A percentile compares a stretch with the other conserved stretches of the same genome.
Evolutionary conservation across 2,888 invertebrate genomes (phyloP).

Genomic region (Tuta absoluta): DNA sequence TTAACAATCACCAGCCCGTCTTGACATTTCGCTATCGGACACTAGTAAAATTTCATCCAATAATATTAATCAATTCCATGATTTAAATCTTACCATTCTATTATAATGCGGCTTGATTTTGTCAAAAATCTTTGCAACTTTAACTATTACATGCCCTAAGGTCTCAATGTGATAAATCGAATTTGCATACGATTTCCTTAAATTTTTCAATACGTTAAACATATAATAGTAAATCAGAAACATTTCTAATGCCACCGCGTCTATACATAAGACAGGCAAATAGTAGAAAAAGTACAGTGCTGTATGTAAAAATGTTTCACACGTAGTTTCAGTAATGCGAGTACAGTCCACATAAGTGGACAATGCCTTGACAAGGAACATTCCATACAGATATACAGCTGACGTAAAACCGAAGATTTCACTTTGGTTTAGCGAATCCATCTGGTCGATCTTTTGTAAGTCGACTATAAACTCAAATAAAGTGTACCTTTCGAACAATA

Average conservation of each 20-base stretch:
- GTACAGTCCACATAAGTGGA: background rate
- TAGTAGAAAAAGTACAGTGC: background rate
- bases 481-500: background rate
- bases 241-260: background rate
- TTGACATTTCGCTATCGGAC: too few relatives aligned
- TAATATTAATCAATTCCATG: too few relatives aligned
- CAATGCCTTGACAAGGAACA: background rate
- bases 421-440: background rate
- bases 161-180: background rate
- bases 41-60: too few relatives aligned
- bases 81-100: conserved; percentile 1
- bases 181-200: background rate
- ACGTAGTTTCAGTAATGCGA: background rate
- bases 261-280: background rate
- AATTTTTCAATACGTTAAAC: background rate
- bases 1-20: too few relatives aligned
- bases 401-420: background rate
- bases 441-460: background rate
- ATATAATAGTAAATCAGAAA: conserved; percentile 7
- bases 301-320: background rate
- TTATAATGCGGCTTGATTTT: conserved; percentile 9
- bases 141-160: background rate
- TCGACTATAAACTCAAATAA: conserved; percentile 1
- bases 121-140: conserved; percentile 2
- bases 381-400: background rate